Conservation (phyloP, 2,113 vertebrate genomes). For the Marcusenius ussheri region DNA sequence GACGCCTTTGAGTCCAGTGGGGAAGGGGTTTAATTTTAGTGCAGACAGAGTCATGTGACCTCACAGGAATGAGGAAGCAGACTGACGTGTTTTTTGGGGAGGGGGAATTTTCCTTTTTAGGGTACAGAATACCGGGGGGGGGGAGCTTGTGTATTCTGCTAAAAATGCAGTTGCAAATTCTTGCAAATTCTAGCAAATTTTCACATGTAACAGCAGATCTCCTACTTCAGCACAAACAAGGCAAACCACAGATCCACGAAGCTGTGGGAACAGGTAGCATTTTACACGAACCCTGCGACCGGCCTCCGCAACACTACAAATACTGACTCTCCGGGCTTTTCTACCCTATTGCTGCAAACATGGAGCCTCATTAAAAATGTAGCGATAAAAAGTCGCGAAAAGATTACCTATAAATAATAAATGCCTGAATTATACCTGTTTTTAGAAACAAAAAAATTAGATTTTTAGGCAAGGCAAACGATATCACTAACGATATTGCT, state of each 20-base stretch:
- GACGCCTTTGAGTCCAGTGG: slow-evolving; percentile 6
- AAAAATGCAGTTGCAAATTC: background rate
- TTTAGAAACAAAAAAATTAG: background rate
- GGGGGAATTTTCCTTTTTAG: background rate
- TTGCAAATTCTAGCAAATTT: background rate
- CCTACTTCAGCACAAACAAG: background rate
- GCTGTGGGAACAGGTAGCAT: background rate
- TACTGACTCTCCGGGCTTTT: too few relatives aligned
- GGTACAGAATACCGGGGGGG: background rate
- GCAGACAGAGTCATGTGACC: background rate
- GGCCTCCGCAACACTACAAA: background rate
- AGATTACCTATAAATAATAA: background rate
- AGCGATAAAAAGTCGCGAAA: background rate
- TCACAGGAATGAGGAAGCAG: background rate
- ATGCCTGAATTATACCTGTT: background rate
- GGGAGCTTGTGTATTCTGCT: background rate
- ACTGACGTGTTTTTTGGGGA: background rate
- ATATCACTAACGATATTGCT: background rate
- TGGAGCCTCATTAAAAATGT: background rate
- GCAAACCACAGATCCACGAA: background rate
- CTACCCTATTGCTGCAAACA: background rate
- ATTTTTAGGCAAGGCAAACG: background rate
- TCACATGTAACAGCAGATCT: background rate
- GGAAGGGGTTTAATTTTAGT: background rate
- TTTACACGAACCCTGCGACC: background rate